Evolutionary conservation across 2,113 vertebrate species (phyloP).

Genomic region (Geothlypis trichas): DNA sequence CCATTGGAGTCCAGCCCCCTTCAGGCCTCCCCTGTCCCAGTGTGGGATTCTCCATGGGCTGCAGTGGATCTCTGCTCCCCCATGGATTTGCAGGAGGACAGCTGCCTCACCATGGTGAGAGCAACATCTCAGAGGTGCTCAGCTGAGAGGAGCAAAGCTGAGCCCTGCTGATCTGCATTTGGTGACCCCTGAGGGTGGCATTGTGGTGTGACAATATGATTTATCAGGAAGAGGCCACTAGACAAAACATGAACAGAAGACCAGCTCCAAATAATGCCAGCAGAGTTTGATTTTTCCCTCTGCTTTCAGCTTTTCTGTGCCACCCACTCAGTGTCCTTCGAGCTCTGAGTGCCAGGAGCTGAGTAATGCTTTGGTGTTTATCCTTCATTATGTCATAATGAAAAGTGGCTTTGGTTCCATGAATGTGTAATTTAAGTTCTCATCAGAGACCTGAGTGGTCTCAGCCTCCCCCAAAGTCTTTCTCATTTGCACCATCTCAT

Average conservation of each 20-base stretch:
- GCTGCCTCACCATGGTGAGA: neutral
- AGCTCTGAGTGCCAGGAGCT: neutral
- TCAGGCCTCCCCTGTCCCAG: neutral
- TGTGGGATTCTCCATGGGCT: neutral
- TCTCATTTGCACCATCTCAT: neutral
- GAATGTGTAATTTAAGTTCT: neutral
- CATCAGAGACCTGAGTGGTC: neutral
- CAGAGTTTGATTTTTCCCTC: neutral
- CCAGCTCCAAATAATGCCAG: neutral
- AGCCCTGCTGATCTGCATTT: neutral
- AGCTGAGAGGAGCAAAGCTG: neutral
- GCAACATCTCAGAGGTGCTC: neutral
- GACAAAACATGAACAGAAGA: neutral
- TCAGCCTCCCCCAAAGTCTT: neutral
- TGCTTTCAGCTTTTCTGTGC: constrained; percentile 11
- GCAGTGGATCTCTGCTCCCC: neutral
- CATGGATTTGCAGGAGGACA: neutral
- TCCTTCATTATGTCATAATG: neutral
- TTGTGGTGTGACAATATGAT: neutral
- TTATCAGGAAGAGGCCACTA: neutral
- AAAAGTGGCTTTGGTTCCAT: neutral
- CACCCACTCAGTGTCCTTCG: constrained; percentile 44
- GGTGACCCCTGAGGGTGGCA: neutral
- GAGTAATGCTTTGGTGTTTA: constrained; percentile 37
- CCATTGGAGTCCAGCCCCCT: neutral